A percentile compares a stretch with the other conserved stretches of the same genome.
phyloP scores from a whole-genome alignment of 2,888 invertebrate genomes.

The Atherix ibis region DNA sequence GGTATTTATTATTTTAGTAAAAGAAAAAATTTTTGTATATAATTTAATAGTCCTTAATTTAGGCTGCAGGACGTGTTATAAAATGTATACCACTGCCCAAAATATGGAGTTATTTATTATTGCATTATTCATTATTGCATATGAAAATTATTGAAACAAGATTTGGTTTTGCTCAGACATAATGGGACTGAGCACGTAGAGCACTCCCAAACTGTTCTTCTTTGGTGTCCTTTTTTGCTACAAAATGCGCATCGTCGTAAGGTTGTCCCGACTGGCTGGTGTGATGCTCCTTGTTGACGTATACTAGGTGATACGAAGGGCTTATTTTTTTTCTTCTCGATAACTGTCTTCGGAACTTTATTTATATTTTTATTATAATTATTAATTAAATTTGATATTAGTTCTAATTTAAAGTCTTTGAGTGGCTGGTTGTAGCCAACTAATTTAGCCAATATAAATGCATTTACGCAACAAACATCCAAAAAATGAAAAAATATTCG shows the following conservation, averaged over 20 bases:
- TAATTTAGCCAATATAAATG: neutral
- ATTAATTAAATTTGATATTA: neutral
- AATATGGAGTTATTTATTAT: too few relatives aligned
- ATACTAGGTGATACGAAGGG: neutral
- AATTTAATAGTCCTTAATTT: neutral
- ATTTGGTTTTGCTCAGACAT: neutral
- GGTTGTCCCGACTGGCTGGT: neutral
- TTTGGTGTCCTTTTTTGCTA: neutral
- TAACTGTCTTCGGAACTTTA: neutral
- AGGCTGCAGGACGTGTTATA: neutral
- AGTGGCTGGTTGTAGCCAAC: neutral
- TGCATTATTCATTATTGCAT: too few relatives aligned
- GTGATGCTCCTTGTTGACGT: neutral
- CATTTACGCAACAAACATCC: neutral
- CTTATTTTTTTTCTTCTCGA: neutral
- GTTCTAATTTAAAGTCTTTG: neutral
- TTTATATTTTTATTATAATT: neutral
- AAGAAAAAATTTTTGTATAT: neutral
- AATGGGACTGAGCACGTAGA: neutral
- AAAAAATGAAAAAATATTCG: constrained; percentile 5
- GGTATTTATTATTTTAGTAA: neutral
- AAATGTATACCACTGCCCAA: neutral
- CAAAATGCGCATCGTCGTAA: neutral
- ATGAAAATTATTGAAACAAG: neutral
- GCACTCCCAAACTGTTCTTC: neutral